Evolutionary conservation across 1,140 invertebrate genomes (phyloP).

Genomic region (Trachymyrmex septentrionalis): DNA sequence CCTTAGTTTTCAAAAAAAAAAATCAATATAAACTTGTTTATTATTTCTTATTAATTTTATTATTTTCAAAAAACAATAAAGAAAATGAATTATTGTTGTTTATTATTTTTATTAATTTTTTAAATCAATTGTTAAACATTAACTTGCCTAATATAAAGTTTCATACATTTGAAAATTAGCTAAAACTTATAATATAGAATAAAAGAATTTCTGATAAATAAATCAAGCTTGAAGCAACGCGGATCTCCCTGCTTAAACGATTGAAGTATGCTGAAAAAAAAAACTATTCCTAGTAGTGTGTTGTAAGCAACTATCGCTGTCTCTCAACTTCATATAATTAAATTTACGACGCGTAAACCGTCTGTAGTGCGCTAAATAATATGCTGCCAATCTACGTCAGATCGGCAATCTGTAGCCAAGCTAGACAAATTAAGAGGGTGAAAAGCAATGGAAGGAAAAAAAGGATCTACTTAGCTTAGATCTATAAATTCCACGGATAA

Average conservation of each 20-base stretch:
- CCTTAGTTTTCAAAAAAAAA: not conserved
- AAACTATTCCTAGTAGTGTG: not conserved
- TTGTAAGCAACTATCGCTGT: not conserved
- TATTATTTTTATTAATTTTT: not conserved
- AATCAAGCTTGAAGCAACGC: not conserved
- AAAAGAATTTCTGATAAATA: not conserved
- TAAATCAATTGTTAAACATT: too few relatives aligned
- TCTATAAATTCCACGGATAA: constrained; percentile 50
- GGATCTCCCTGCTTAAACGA: not conserved
- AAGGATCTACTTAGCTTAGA: constrained; percentile 6
- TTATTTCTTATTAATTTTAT: not conserved
- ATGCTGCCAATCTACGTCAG: constrained; percentile 8
- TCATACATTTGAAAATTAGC: not conserved
- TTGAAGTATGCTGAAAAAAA: not conserved
- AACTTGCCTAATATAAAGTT: not conserved
- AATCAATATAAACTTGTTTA: not conserved
- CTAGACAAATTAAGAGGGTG: not conserved
- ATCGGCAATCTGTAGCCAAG: not conserved
- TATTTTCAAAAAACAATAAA: too few relatives aligned
- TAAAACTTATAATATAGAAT: not conserved
- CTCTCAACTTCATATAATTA: not conserved
- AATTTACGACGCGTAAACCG: constrained; percentile 52
- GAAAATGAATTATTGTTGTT: too few relatives aligned
- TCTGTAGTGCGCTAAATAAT: not conserved
- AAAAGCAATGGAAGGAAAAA: not conserved